phyloP scores from a whole-genome alignment of 2,113 vertebrate species.

The Sciurus niger region DNA sequence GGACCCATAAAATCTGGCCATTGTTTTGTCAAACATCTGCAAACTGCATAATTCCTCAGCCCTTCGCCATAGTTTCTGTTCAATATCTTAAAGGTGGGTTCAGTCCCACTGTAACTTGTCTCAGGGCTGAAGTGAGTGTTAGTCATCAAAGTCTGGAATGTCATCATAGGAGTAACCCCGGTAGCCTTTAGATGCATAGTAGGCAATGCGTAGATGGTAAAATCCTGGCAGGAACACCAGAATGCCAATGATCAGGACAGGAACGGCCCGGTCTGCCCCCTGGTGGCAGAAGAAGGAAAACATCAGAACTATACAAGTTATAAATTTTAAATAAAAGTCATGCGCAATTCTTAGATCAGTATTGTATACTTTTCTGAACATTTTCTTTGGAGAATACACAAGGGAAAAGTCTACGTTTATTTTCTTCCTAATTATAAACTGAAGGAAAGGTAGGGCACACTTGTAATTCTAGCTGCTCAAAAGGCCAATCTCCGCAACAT shows the following conservation, averaged over 20 bases:
- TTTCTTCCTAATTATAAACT: constrained; percentile 23
- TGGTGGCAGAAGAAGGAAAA: constrained; percentile 84
- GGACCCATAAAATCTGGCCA: constrained; percentile 41
- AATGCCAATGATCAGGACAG: constrained; percentile 97
- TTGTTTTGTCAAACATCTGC: background rate
- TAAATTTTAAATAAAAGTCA: background rate
- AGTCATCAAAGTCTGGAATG: constrained; percentile 98
- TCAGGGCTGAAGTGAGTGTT: constrained; percentile 57
- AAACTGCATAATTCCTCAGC: background rate
- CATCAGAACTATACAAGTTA: constrained; percentile 4
- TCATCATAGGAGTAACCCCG: constrained; percentile 98
- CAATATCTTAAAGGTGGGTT: background rate
- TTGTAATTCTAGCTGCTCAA: background rate
- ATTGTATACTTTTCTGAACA: background rate
- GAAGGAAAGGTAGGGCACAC: background rate
- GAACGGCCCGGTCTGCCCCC: constrained; percentile 95
- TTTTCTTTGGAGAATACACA: constrained; percentile 34
- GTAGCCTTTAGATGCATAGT: constrained; percentile 97
- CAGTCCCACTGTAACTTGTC: constrained; percentile 32
- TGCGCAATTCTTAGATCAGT: background rate
- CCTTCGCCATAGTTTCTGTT: background rate
- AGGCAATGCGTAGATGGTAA: constrained; percentile 98
- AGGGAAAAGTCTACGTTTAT: background rate
- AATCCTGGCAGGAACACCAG: constrained; percentile 98
- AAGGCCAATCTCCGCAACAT: background rate